Conservation (phyloP, 2,113 vertebrate genomes). For the Perognathus longimembris region DNA sequence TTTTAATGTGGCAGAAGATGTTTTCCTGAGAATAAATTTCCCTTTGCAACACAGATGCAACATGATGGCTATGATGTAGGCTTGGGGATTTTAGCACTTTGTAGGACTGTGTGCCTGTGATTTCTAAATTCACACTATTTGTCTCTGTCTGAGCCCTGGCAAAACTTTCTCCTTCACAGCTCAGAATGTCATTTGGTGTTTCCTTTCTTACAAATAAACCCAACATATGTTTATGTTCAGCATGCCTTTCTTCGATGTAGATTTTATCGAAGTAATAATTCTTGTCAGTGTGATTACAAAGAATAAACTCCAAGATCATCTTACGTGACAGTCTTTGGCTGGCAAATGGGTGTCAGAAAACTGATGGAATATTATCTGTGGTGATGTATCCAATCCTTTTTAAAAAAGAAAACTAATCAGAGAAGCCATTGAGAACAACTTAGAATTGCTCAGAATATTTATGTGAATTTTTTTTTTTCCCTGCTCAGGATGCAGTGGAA, state of each 20-base stretch:
- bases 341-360: not conserved
- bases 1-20: not conserved
- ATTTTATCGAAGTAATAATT: constrained; percentile 21
- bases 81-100: not conserved
- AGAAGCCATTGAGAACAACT: not conserved
- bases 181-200: not conserved
- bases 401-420: not conserved
- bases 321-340: not conserved
- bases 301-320: not conserved
- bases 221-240: not conserved
- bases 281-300: not conserved
- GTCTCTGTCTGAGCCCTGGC: not conserved
- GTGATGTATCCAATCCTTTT: not conserved
- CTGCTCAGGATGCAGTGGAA: not conserved
- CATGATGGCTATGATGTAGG: accelerated
- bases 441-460: not conserved
- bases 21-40: not conserved
- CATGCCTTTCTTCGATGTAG: not conserved
- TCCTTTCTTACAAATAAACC: not conserved
- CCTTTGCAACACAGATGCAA: not conserved
- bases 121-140: not conserved
- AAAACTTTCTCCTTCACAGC: not conserved
- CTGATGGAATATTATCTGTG: not conserved
- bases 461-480: not conserved
- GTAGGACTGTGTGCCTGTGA: not conserved